Base-by-base conservation (phyloP, 2,888 invertebrate genomes). In the Agriotes lineatus region DNA sequence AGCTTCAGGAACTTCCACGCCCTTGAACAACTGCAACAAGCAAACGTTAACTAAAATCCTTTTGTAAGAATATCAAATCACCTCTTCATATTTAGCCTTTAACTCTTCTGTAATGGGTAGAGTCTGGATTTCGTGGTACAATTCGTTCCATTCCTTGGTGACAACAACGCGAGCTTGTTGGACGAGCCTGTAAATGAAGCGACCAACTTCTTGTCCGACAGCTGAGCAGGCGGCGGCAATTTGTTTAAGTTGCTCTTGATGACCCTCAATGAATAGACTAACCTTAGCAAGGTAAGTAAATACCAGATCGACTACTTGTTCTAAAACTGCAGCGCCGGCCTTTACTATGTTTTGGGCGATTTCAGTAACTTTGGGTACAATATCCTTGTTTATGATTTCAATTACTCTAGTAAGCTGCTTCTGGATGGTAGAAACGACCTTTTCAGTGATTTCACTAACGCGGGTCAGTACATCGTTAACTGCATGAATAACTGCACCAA, bases 231-330 rank as follows among this genome's bases (percentile, higher is more conserved):
- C 82, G 59, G 86, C 85, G 45, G 88, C 85, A 2, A 91, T 78
- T 73, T 90, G 89, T 70, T 91, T 87, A 0, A 92, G 83, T 75
- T 92, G 91, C 10, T 87, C 87, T 81, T 90, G 89, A 80, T 91
- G 89, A 64, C 88, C 87, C 73, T 91, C 90, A 61, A 90, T 81
- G 79, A 91, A 84, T 75, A 88, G 86, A 0, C 86, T 79, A 39
- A 88, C 72, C 35, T 88, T 82, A 10, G 88, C 88, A 1, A 88
- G 74, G 71, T 88, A 85, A 65, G 79, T 75, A 37, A 84, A 80
- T 1, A 76, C 75, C 2, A 86, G 75, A 5, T 80, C 77, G 0
- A 75, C 59, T 1, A 58, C 6, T 52, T 68, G 35, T 33, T 68
- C 71, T 1, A 62, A 1, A 18, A 77, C 35, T 33, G 84, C 80